Evolutionary conservation across 2,797 vertebrate genomes (phyloP).

Genomic region (Paratrypauchen microcephalus): DNA sequence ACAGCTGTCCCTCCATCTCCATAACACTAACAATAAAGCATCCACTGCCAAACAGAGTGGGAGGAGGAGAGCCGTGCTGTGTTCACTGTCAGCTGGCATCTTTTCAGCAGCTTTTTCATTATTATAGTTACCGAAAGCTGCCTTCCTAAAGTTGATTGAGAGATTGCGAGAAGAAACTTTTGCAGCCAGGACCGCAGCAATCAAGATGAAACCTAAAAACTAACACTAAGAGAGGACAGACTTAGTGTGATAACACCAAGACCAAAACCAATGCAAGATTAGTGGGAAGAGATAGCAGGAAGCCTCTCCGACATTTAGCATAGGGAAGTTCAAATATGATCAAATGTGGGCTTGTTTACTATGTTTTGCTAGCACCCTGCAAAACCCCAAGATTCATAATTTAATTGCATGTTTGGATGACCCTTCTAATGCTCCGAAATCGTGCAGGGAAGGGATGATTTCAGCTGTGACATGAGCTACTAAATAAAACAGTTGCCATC

Average conservation of each 20-base stretch:
- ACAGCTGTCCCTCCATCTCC: slow-evolving; percentile 16
- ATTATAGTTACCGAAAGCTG: slow-evolving; percentile 11
- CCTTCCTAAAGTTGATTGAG: slow-evolving; percentile 7
- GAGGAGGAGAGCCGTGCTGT: slow-evolving; percentile 3
- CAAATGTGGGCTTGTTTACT: not conserved
- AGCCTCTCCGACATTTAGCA: not conserved
- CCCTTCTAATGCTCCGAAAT: not conserved
- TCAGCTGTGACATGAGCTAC: not conserved
- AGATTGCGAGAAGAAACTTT: not conserved
- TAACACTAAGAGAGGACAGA: not conserved
- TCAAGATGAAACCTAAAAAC: slow-evolving; percentile 2
- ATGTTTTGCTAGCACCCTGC: not conserved
- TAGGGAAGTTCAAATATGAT: not conserved
- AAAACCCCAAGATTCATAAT: not conserved
- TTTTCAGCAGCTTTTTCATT: slow-evolving; percentile 6
- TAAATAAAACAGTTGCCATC: slow-evolving; percentile 3
- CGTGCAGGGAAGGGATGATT: not conserved
- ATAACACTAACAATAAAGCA: slow-evolving; percentile 14
- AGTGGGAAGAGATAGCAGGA: slow-evolving; percentile 1
- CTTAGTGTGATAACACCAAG: not conserved
- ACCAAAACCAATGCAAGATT: slow-evolving; percentile 6
- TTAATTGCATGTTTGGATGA: not conserved
- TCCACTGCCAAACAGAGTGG: slow-evolving; percentile 9
- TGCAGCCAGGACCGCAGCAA: not conserved
- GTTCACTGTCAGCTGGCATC: slow-evolving; percentile 7